Evolutionary conservation across 1,140 invertebrate genomes (phyloP).

Genomic region (Agrilus planipennis): DNA sequence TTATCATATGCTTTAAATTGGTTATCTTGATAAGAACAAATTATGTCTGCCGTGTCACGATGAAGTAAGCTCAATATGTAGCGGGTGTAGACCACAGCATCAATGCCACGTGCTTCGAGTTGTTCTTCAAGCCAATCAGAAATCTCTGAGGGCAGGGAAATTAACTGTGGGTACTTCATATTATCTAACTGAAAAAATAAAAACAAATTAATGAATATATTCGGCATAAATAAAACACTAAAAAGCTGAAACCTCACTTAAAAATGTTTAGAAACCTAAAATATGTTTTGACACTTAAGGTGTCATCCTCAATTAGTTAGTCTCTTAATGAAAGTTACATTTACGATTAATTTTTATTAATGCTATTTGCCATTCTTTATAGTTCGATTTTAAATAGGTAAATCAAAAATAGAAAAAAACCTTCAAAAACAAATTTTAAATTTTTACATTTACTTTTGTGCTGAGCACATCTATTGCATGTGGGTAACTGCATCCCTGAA

Average conservation of each 20-base stretch:
- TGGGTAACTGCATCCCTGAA: no score
- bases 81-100: conserved; percentile 43
- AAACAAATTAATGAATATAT: neutral
- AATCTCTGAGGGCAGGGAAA: conserved; percentile 40
- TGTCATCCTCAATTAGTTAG: conserved; percentile 3
- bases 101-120: conserved; percentile 45
- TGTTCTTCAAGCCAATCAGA: conserved; percentile 45
- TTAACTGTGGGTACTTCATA: conserved; percentile 40
- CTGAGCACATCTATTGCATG: no score
- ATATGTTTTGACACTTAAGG: conserved; percentile 4
- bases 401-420: no score
- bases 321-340: conserved; percentile 2
- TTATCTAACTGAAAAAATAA: conserved; percentile 18
- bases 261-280: conserved; percentile 5
- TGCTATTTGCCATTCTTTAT: no score
- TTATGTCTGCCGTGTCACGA: conserved; percentile 31
- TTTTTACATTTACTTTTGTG: no score
- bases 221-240: neutral
- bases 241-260: neutral
- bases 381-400: no score
- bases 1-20: conserved; percentile 22
- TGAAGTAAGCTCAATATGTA: conserved; percentile 44
- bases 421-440: no score
- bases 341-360: conserved; percentile 7
- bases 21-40: conserved; percentile 26